Conservation (phyloP, 2,113 vertebrate species). For the Ceyx melanurus region DNA sequence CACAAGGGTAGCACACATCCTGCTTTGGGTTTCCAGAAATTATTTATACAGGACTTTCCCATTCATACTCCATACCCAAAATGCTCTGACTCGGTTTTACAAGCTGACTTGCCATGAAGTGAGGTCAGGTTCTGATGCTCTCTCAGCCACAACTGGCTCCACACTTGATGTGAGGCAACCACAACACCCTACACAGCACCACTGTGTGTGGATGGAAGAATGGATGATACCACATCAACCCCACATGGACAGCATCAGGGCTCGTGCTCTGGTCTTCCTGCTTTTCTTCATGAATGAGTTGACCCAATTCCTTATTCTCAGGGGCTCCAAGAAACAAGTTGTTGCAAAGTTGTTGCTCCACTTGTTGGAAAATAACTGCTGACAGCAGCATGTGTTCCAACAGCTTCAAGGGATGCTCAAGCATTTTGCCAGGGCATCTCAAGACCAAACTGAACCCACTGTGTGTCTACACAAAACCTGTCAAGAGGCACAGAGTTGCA, state of each 20-base stretch:
- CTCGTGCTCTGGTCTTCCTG: background rate
- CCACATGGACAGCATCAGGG: fast-evolving
- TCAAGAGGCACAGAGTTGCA: background rate
- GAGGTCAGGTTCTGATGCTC: background rate
- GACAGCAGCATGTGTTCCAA: background rate
- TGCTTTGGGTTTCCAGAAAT: background rate
- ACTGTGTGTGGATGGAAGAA: background rate
- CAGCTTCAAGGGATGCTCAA: background rate
- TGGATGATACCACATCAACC: background rate
- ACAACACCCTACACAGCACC: background rate
- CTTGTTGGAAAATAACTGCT: background rate
- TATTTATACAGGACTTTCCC: background rate
- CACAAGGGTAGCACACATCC: background rate
- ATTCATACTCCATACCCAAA: background rate
- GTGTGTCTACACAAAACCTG: background rate
- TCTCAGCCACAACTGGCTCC: background rate
- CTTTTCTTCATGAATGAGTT: background rate
- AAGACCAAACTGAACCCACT: background rate
- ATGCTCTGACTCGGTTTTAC: background rate
- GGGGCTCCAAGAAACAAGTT: background rate
- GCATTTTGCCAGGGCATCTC: background rate
- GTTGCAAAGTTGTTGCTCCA: background rate
- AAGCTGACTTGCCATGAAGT: background rate
- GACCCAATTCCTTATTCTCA: background rate
- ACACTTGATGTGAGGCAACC: background rate